Evolutionary conservation across 2,888 invertebrate species (phyloP).

Genomic region (Rapana venosa): DNA sequence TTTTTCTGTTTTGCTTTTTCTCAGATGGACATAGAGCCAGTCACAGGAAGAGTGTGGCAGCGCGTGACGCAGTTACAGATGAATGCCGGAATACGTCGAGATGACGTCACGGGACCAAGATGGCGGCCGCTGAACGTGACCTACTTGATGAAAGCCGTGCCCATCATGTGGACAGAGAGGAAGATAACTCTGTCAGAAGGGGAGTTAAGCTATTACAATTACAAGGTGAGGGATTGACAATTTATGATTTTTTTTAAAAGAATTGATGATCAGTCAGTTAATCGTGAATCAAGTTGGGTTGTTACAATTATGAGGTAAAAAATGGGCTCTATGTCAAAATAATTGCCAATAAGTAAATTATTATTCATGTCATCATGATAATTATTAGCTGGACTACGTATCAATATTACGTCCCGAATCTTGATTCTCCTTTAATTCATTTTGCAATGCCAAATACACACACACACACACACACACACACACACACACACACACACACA

Average conservation of each 20-base stretch:
- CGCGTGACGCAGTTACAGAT: slow-evolving; percentile 52
- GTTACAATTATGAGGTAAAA: too few species aligned
- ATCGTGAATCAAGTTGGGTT: too few species aligned
- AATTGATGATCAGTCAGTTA: too few species aligned
- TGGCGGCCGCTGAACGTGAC: slow-evolving; percentile 43
- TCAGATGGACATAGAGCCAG: slow-evolving; percentile 56
- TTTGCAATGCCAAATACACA: neutral
- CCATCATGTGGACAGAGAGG: slow-evolving; percentile 52
- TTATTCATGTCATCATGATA: too few species aligned
- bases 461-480: slow-evolving; percentile 11
- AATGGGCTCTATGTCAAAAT: neutral
- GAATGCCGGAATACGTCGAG: slow-evolving; percentile 47
- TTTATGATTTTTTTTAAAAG: neutral
- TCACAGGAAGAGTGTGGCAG: slow-evolving; percentile 57
- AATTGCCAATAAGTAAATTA: too few species aligned
- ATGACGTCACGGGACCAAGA: slow-evolving; percentile 30
- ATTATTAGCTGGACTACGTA: too few species aligned
- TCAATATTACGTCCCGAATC: too few species aligned
- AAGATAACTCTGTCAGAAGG: neutral
- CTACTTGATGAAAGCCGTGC: slow-evolving; percentile 45
- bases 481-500: neutral
- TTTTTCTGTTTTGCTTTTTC: too few species aligned
- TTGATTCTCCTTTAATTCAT: too few species aligned
- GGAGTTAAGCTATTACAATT: slow-evolving; percentile 31
- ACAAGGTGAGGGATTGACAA: slow-evolving; percentile 36